A percentile compares a stretch with the other conserved stretches of the same genome.
These are phyloP conservation scores for Brachionus asplanchnoidis DNA, from an alignment of 1,140 invertebrate species.

Conservation along the genomic window DNA sequence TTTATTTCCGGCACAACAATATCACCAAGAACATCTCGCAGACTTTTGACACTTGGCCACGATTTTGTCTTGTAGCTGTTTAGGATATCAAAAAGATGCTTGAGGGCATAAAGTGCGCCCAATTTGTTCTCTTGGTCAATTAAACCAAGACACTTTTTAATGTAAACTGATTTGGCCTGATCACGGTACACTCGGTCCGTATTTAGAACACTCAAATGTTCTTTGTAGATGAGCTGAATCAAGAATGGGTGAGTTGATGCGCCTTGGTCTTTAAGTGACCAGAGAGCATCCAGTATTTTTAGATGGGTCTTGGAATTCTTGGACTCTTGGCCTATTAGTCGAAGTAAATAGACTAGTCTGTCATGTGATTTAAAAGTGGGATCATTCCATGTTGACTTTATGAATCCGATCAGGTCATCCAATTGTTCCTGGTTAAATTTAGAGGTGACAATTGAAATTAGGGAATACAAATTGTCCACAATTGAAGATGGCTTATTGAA, in stretches of 20 bases:
- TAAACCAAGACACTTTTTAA: slow-evolving; percentile 60
- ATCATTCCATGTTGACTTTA: slow-evolving; percentile 54
- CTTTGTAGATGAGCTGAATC: slow-evolving; percentile 58
- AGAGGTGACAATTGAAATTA: slow-evolving; percentile 60
- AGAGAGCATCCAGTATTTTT: slow-evolving; percentile 57
- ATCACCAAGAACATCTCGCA: slow-evolving; percentile 16
- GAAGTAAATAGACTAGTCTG: slow-evolving; percentile 59
- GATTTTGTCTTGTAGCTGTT: not conserved
- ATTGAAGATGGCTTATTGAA: slow-evolving; percentile 53
- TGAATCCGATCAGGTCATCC: slow-evolving; percentile 58
- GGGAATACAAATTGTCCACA: slow-evolving; percentile 61
- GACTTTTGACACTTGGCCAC: not conserved
- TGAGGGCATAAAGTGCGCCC: not conserved
- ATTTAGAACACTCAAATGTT: slow-evolving; percentile 60
- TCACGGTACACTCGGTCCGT: slow-evolving; percentile 59
- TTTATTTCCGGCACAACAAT: slow-evolving; percentile 11
- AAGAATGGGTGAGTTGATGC: slow-evolving; percentile 49
- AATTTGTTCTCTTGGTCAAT: slow-evolving; percentile 47
- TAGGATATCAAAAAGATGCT: not conserved
- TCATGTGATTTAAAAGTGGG: slow-evolving; percentile 48
- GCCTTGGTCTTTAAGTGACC: slow-evolving; percentile 59
- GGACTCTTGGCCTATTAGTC: slow-evolving; percentile 60
- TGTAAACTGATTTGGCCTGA: slow-evolving; percentile 55
- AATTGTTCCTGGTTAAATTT: slow-evolving; percentile 59
- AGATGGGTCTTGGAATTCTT: slow-evolving; percentile 45